Base-by-base conservation (phyloP, 2,888 invertebrate species). In the Mythimna vitellina region DNA sequence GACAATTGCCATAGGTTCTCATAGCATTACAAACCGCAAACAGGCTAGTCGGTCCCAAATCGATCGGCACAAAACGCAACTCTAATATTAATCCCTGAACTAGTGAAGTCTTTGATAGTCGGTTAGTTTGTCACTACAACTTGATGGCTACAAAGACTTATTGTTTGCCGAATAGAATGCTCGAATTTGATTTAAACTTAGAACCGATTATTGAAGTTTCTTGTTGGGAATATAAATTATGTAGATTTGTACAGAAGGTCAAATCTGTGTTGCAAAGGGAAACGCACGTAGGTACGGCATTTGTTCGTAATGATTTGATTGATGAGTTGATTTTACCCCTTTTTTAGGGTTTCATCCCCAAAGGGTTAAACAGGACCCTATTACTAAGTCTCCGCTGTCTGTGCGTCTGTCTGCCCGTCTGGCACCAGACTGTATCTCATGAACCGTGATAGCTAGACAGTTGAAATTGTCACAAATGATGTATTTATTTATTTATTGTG, bases 101-200 rank as follows among this genome's bases (percentile, higher is more conserved):
- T 62, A 62, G 42, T 25, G 22, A 65, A 76, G 56, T 63, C 62
- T 57, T 65, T 60, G 57, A 73, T 73, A 69, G 76, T 66, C 32
- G 64, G 78, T 73, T 76, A 80, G 78, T 81, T 81, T 74, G 73
- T 76, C 74, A 63, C 79, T 46, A 76, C 51, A 53, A 77, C 57
- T 76, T 70, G 76, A 70, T 61, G 38, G 42, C 68, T 35, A 46
- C 65, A 71, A 54, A 69, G 46, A 62, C 76, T 70, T 70, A 80
- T 82, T 85, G 78, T 86, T 73, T 62, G 42, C n/a, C 10, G 63
- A 76, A 82, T 82, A 68, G 80, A 81, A 81, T 65, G 76, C 53
- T 70, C 61, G 68, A 86, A 80, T 86, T 81, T 78, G 74, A 84
- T 81, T 84, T 76, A 73, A 87, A 85, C 80, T 85, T 80, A 53